phyloP scores from a whole-genome alignment of 2,113 vertebrate species.

The Sturnus vulgaris region DNA sequence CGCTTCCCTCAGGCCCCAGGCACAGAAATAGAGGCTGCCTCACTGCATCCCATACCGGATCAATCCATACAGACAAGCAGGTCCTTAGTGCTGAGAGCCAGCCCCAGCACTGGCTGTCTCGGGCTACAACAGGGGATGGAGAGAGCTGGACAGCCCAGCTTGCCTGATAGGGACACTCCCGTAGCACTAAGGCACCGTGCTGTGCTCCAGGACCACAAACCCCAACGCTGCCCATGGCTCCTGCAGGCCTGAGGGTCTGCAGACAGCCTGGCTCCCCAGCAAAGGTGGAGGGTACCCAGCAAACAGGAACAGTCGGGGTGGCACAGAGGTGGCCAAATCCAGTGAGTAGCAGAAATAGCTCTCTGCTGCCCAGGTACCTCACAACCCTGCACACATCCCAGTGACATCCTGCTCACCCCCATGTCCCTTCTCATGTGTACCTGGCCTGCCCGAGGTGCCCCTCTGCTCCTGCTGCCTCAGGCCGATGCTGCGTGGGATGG shows the following conservation, averaged over 20 bases:
- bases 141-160: neutral
- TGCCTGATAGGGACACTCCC: fast-evolving
- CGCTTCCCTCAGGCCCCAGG: neutral
- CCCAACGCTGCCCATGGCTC: neutral
- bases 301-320: neutral
- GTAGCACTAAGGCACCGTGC: neutral
- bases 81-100: neutral
- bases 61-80: neutral
- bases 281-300: neutral
- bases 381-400: neutral
- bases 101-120: neutral
- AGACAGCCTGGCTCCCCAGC: neutral
- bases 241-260: neutral
- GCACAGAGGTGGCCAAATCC: neutral
- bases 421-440: neutral
- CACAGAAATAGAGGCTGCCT: neutral
- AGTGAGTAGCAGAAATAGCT: neutral
- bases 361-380: neutral
- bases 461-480: neutral
- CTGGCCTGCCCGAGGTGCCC: neutral
- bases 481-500: fast-evolving
- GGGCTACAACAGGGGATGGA: neutral
- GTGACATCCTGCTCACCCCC: neutral
- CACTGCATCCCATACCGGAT: fast-evolving
- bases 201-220: neutral